Conservation (phyloP, 2,113 vertebrate genomes). For the Telmatochromis sp. region DNA sequence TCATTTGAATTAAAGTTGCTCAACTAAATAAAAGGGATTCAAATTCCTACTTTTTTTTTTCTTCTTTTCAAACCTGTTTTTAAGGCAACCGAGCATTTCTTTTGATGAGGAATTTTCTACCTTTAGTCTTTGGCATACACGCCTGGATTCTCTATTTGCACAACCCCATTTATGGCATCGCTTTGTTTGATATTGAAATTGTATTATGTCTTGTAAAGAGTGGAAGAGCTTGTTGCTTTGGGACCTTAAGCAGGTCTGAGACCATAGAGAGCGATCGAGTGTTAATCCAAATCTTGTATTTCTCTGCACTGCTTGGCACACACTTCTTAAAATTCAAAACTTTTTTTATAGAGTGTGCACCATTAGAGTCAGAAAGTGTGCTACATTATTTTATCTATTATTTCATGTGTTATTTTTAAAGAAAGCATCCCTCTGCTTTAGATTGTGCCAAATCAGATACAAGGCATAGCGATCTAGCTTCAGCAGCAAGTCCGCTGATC, state of each 20-base stretch:
- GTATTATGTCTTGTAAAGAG: not conserved
- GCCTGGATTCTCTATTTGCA: conserved; percentile 1
- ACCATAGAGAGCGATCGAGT: not conserved
- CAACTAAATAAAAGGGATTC: conserved; percentile 55
- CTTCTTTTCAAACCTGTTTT: not conserved
- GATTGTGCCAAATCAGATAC: not conserved
- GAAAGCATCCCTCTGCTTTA: not conserved
- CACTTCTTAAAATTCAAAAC: not conserved
- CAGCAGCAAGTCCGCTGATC: not conserved
- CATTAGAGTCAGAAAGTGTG: not conserved
- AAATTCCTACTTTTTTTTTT: conserved; percentile 42
- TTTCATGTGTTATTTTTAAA: not conserved
- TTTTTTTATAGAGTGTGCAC: not conserved
- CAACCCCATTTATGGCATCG: not conserved
- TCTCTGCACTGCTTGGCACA: not conserved
- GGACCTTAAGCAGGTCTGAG: not conserved
- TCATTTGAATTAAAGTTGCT: conserved; percentile 65
- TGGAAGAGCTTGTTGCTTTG: not conserved
- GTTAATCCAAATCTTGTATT: not conserved
- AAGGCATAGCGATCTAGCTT: not conserved
- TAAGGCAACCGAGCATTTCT: conserved; percentile 12
- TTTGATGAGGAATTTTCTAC: conserved; percentile 46
- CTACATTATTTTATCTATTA: not conserved
- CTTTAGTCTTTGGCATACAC: not conserved
- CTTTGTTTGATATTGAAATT: conserved; percentile 47